These are phyloP conservation scores for Lagothrix lagotricha DNA, from an alignment of 2,797 vertebrate genomes.

Conservation along the genomic window DNA sequence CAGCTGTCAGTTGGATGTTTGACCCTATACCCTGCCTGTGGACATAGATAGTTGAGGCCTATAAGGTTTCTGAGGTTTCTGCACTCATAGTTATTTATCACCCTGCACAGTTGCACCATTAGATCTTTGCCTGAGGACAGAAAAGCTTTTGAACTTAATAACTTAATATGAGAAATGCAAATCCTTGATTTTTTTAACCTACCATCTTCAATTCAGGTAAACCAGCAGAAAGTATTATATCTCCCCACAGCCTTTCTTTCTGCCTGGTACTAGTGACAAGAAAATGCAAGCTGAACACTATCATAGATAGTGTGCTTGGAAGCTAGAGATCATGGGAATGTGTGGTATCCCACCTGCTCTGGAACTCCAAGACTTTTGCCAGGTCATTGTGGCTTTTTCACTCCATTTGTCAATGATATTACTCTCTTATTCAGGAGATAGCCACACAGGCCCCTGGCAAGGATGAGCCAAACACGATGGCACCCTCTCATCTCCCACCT, in stretches of 20 bases:
- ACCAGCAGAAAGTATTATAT: not conserved
- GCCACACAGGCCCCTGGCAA: not conserved
- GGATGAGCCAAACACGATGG: not conserved
- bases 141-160: not conserved
- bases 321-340: not conserved
- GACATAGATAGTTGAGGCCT: not conserved
- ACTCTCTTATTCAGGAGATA: not conserved
- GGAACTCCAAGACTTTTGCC: not conserved
- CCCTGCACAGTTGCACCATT: not conserved
- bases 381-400: not conserved
- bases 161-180: constrained; percentile 50
- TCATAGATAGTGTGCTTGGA: not conserved
- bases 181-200: constrained; percentile 29
- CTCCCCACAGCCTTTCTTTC: not conserved
- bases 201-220: constrained; percentile 8
- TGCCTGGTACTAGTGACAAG: not conserved
- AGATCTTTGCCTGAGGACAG: constrained; percentile 24
- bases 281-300: not conserved
- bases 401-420: not conserved
- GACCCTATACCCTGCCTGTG: not conserved
- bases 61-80: not conserved
- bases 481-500: not conserved
- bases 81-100: not conserved
- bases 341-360: not conserved
- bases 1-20: not conserved